Evolutionary conservation across 2,888 invertebrate species (phyloP).

Genomic region (Archaeoteleia sp.): DNA sequence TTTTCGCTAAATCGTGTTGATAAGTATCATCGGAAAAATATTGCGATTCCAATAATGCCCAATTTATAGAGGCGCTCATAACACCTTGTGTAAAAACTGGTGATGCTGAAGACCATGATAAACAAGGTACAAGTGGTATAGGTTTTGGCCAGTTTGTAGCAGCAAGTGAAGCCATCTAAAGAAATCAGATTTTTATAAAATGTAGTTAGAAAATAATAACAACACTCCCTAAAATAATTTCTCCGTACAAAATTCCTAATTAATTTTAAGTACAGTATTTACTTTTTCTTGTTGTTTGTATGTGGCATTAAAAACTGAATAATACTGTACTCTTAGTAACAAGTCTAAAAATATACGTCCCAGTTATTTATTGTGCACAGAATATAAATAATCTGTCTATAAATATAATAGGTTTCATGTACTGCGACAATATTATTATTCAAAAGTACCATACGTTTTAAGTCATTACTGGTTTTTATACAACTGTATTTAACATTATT

Average conservation of each 20-base stretch:
- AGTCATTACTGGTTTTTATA: no score
- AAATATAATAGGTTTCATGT: no score
- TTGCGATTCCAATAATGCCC: constrained; percentile 92
- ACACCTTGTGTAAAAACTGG: constrained; percentile 97
- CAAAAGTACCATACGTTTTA: no score
- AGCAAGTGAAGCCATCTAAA: constrained; percentile 97
- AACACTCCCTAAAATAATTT: constrained; percentile 8
- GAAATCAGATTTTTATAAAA: constrained; percentile 4
- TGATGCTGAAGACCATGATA: constrained; percentile 98
- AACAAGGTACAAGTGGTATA: constrained; percentile 92
- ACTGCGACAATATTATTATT: no score
- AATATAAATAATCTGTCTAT: no score
- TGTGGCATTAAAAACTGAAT: no score
- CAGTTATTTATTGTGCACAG: no score
- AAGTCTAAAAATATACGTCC: no score
- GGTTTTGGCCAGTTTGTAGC: constrained; percentile 98
- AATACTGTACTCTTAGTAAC: no score
- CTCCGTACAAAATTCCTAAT: background rate
- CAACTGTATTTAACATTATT: no score
- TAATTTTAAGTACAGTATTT: constrained; percentile 1
- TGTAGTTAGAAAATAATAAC: background rate
- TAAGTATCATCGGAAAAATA: constrained; percentile 88
- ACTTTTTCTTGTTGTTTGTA: no score
- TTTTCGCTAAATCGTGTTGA: constrained; percentile 89
- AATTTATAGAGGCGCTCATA: constrained; percentile 95